phyloP scores from a whole-genome alignment of 1,140 invertebrate genomes.

The Drosophila lini region DNA sequence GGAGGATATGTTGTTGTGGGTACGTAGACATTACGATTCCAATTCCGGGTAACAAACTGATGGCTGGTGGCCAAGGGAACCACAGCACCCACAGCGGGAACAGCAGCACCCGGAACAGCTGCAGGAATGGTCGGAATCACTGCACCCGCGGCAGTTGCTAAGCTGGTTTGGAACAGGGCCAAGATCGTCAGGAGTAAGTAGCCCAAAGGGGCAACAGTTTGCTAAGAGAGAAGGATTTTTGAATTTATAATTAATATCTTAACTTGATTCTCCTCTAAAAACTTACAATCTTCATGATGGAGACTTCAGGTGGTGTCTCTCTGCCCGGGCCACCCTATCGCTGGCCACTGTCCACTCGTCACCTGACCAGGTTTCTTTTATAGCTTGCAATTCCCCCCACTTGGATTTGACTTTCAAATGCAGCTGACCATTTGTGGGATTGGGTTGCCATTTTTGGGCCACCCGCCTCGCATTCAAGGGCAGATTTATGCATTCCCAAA shows the following conservation, averaged over 20 bases:
- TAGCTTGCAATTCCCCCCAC: slow-evolving; percentile 4
- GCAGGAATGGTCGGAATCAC: slow-evolving; percentile 18
- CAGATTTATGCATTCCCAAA: slow-evolving; percentile 61
- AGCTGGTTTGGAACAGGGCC: slow-evolving; percentile 46
- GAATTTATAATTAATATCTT: background rate
- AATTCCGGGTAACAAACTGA: slow-evolving; percentile 70
- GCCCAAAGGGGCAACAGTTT: slow-evolving; percentile 17
- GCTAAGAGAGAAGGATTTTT: background rate
- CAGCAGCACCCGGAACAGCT: slow-evolving; percentile 3
- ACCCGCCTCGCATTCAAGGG: slow-evolving; percentile 47
- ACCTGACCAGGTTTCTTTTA: slow-evolving; percentile 22
- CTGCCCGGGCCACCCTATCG: slow-evolving; percentile 10
- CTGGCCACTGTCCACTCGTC: slow-evolving; percentile 45
- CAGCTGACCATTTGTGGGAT: slow-evolving; percentile 38
- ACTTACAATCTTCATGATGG: slow-evolving; percentile 63
- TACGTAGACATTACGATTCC: slow-evolving; percentile 57
- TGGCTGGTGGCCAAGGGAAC: slow-evolving; percentile 61
- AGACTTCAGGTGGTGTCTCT: background rate
- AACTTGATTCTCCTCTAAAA: background rate
- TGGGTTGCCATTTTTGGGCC: slow-evolving; percentile 43
- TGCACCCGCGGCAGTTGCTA: slow-evolving; percentile 47
- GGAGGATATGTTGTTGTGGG: slow-evolving; percentile 46
- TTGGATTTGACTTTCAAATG: slow-evolving; percentile 69
- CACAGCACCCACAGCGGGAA: slow-evolving; percentile 4
- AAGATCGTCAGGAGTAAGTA: slow-evolving; percentile 45